Evolutionary conservation across 2,113 vertebrate genomes (phyloP), one percentile per base, ranked within the genome.

Genomic region (Syngnathus typhle): DNA sequence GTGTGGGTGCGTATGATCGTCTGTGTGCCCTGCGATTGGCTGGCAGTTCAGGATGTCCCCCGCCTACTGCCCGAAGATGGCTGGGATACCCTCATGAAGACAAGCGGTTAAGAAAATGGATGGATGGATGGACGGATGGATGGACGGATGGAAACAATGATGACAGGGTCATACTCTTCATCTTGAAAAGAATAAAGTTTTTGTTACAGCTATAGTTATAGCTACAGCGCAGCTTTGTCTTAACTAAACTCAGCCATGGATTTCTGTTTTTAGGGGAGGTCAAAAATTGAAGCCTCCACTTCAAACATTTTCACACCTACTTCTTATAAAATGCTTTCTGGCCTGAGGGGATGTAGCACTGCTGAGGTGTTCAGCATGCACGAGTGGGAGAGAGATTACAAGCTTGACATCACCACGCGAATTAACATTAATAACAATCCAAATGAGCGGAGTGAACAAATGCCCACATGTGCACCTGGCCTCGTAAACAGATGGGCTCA

Each of bases 361-460:
- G 1, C 38, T 68, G 39, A 37, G 21, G 21, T 46, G 16, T 61
- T 59, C 15, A 27, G 39, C 44, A 1, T 44, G 52, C 32, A 43
- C 6, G 19, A 3, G 10, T 16, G 16, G 39, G 67, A 8, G 18
- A 32, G 21, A 36, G 73, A 69, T 52, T 64, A 68, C 66, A 67
- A 67, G 65, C 58, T 52, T 68, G 46, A 60, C 75, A 65, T 60
- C 68, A 37, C 73, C 60, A 66, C 46, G 73, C 76, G 82, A 82
- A 83, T 83, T 80, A 83, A 73, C 82, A 78, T 81, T 77, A 82
- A 78, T 80, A 82, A 82, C 73, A 73, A 78, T 82, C 66, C 73
- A 72, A 75, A 82, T 82, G 78, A 85, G 78, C 77, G 73, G 65
- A 68, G 73, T 61, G 80, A 84, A 81, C 76, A 82, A 82, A 75